Percentiles rank a stretch among this genome's conserved stretches.
These are phyloP conservation scores for Drosophila nigritarsus DNA, from an alignment of 2,888 invertebrate species.

Conservation along the genomic window DNA sequence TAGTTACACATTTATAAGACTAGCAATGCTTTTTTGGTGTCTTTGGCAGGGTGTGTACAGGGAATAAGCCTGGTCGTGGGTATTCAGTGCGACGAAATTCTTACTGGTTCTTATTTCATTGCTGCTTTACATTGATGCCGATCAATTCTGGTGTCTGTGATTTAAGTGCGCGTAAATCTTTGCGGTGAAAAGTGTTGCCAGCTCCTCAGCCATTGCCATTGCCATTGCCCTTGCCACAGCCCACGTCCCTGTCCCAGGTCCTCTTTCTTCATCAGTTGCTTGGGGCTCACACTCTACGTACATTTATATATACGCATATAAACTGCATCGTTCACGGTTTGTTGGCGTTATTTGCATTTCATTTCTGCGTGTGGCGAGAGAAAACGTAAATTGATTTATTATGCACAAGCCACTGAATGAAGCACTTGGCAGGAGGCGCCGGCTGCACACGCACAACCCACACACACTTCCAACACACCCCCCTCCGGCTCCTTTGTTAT, in stretches of 20 bases:
- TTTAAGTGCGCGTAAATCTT: conserved; percentile 79
- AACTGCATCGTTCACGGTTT: conserved; percentile 67
- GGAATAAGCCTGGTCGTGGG: conserved; percentile 7
- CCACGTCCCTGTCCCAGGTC: neutral
- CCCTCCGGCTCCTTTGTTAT: neutral
- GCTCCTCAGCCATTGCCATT: conserved; percentile 23
- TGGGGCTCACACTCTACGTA: conserved; percentile 11
- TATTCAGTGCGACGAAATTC: neutral
- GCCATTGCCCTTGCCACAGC: conserved; percentile 7
- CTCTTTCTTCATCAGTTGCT: conserved; percentile 4
- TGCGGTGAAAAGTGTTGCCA: conserved; percentile 71
- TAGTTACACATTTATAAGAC: neutral
- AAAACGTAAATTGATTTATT: conserved; percentile 78
- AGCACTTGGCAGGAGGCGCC: conserved; percentile 51
- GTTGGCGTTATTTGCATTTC: conserved; percentile 77
- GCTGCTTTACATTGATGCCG: conserved; percentile 63
- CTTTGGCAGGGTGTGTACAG: neutral
- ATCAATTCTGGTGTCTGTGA: conserved; percentile 76
- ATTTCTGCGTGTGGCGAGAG: conserved; percentile 68
- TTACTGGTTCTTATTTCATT: conserved; percentile 23
- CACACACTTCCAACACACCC: neutral
- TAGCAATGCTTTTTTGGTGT: neutral
- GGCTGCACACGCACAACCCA: conserved; percentile 24
- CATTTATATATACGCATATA: conserved; percentile 11
- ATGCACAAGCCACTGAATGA: conserved; percentile 72